Evolutionary conservation across 92 coral and sea anemone genomes (phyloP).

Genomic region (Palythoa heliodiscus): DNA sequence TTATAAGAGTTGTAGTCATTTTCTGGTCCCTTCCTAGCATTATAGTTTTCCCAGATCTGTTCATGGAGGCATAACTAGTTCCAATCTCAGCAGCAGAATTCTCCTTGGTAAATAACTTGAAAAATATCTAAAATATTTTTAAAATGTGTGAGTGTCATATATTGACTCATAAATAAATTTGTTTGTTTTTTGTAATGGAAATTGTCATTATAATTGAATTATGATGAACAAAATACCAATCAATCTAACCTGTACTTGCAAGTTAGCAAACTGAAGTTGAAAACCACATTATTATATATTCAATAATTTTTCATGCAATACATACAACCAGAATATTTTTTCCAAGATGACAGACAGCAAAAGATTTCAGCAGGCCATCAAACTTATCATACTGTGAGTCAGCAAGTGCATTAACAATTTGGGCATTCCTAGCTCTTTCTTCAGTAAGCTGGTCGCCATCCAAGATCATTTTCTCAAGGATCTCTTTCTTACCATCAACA

Average conservation of each 20-base stretch:
- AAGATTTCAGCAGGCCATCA: slow-evolving; percentile 45
- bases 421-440: slow-evolving; percentile 51
- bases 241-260: too few species aligned
- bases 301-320: too few species aligned
- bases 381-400: slow-evolving; percentile 9
- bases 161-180: background rate
- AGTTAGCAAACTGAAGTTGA: too few species aligned
- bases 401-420: slow-evolving; percentile 15
- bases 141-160: background rate
- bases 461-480: slow-evolving; percentile 20
- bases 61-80: slow-evolving; percentile 29
- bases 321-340: too few species aligned
- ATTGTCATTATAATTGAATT: too few species aligned
- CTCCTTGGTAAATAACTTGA: background rate
- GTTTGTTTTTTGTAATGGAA: background rate
- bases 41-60: slow-evolving; percentile 15
- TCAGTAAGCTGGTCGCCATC: slow-evolving; percentile 52
- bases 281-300: too few species aligned
- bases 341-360: slow-evolving; percentile 44
- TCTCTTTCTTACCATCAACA: too few species aligned
- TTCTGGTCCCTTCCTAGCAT: slow-evolving; percentile 43
- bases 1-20: slow-evolving; percentile 47
- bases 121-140: background rate
- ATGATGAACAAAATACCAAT: too few species aligned
- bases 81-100: background rate